These are phyloP conservation scores for Motacilla alba DNA, from an alignment of 2,113 vertebrate genomes.

Conservation along the genomic window DNA sequence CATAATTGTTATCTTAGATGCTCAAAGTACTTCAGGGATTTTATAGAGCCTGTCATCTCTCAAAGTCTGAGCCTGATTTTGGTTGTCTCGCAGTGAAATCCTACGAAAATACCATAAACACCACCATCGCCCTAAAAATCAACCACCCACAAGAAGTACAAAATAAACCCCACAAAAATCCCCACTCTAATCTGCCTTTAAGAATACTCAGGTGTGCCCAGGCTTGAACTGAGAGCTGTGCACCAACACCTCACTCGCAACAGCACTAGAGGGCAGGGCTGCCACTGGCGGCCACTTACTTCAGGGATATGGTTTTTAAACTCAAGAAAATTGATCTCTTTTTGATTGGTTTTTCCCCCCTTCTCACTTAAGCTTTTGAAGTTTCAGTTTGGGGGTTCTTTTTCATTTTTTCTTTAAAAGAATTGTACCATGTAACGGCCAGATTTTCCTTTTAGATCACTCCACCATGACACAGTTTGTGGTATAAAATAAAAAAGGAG, in stretches of 20 bases:
- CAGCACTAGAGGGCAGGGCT: slow-evolving; percentile 50
- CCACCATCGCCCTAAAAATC: accelerated
- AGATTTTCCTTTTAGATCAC: neutral
- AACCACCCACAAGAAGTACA: neutral
- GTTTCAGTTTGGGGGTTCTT: neutral
- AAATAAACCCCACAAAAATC: neutral
- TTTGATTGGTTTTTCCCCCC: accelerated
- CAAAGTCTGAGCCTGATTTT: neutral
- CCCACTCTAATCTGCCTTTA: neutral
- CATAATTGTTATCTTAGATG: accelerated
- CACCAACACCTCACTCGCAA: neutral
- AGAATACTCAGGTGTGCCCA: accelerated
- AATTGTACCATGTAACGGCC: neutral
- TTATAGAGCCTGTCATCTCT: neutral
- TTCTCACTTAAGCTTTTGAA: neutral
- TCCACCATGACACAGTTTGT: neutral
- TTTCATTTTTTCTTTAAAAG: neutral
- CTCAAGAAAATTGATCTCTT: neutral
- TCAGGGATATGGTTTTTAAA: neutral
- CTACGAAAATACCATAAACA: neutral
- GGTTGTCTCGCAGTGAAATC: neutral
- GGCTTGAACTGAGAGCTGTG: neutral
- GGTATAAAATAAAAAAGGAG: neutral
- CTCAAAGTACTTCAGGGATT: neutral
- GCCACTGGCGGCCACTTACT: neutral